Evolutionary conservation across 1,140 invertebrate genomes (phyloP), one percentile per base, ranked within the genome.

Genomic region (Leptoteleia sp.): DNA sequence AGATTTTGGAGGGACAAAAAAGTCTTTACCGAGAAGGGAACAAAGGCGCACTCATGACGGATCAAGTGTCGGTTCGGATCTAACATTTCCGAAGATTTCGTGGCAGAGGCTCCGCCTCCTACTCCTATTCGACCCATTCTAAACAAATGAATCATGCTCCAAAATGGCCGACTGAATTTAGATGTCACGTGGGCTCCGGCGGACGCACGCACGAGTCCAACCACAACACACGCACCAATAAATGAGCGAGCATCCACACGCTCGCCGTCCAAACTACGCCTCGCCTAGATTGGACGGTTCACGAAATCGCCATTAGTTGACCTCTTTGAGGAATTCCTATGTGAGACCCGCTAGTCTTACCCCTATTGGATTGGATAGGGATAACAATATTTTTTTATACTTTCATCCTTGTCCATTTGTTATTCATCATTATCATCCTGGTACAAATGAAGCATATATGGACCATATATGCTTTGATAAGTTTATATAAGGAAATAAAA

Each of bases 111-210:
- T 87, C 87, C 87, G 87, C 87, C 87, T 86, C 80, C 83, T 83
- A 85, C 85, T 88, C 62, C 84, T 85, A 87, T 86, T 84, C 87
- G 82, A 83, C 79, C 84, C 84, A 83, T 87, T 88, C 87, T 88
- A 88, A 87, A 88, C 87, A 88, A 88, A 87, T 88, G 87, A 88
- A 87, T 88, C 87, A 87, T 86, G 79, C 82, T 86, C 85, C 83
- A 88, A 88, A 88, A 88, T 88, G 87, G 87, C 87, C 82, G 87
- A 77, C 86, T 83, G 85, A 88, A 87, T 88, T 88, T 88, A 88
- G 87, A 88, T 83, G 83, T 87, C 85, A 87, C 82, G 85, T 86
- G 84, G 83, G n/a, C n/a, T n/a, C 22, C 3, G 64, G 68, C 59
- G 52, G 79, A 48, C 75, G 73, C 61, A 75, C 80, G 62, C 79